Conservation (phyloP, 1,140 invertebrate genomes). For the Zaprionus taronus region DNA sequence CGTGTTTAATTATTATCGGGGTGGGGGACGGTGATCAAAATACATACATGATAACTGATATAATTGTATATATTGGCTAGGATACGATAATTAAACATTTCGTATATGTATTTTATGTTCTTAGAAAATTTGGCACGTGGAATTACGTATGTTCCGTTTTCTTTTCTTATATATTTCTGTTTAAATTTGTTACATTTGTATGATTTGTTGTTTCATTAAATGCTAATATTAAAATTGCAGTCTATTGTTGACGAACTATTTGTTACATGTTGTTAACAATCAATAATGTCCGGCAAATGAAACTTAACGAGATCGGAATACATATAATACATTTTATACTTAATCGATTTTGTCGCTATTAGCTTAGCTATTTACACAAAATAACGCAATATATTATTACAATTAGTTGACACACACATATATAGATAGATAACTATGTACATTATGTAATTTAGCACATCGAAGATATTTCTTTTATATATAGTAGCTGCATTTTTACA, state of each 20-base stretch:
- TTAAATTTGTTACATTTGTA: slow-evolving; percentile 28
- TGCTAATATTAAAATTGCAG: slow-evolving; percentile 61
- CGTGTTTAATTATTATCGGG: slow-evolving; percentile 33
- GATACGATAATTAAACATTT: slow-evolving; percentile 28
- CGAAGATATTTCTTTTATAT: background rate
- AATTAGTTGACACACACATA: slow-evolving; percentile 58
- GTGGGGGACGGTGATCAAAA: background rate
- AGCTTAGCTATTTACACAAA: slow-evolving; percentile 42
- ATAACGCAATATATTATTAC: slow-evolving; percentile 39
- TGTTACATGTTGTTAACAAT: slow-evolving; percentile 46
- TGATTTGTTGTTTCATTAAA: slow-evolving; percentile 35
- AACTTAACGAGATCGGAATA: slow-evolving; percentile 75
- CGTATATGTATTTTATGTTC: slow-evolving; percentile 18
- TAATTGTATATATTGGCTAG: slow-evolving; percentile 21
- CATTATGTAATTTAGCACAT: slow-evolving; percentile 45
- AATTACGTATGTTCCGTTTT: slow-evolving; percentile 38
- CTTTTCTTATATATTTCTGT: slow-evolving; percentile 14
- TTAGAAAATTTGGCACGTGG: slow-evolving; percentile 70
- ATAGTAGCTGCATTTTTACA: slow-evolving; percentile 54
- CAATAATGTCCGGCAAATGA: slow-evolving; percentile 71
- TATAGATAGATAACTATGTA: slow-evolving; percentile 53
- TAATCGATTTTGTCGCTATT: slow-evolving; percentile 20
- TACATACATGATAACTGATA: slow-evolving; percentile 1
- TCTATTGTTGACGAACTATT: slow-evolving; percentile 58
- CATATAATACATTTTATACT: slow-evolving; percentile 16